Evolutionary conservation across 30 jellyfish, hydroid and myxozoan genomes (phyloP).

Genomic region (Chrysaora quinquecirrha): DNA sequence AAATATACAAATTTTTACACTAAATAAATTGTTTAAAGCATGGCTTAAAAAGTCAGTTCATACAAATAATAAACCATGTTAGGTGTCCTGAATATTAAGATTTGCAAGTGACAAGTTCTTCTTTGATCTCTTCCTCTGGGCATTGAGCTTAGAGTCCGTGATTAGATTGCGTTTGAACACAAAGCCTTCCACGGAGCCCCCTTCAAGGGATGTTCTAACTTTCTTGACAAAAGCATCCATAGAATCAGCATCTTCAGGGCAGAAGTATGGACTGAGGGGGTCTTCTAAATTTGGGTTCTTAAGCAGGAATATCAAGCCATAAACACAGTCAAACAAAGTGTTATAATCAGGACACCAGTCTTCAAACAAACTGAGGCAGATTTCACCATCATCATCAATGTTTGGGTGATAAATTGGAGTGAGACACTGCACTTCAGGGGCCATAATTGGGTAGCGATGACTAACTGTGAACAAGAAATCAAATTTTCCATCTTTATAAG

Average conservation of each 20-base stretch:
- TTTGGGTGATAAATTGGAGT: constrained; percentile 90
- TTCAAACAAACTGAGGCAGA: constrained; percentile 87
- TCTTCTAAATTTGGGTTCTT: constrained; percentile 91
- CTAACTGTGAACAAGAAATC: constrained; percentile 64
- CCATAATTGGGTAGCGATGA: constrained; percentile 65
- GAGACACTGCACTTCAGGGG: constrained; percentile 75
- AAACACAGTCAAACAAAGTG: constrained; percentile 70
- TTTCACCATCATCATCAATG: constrained; percentile 92
- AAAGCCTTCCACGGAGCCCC: constrained; percentile 83
- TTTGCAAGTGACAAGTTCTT: no score
- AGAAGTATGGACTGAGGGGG: constrained; percentile 90
- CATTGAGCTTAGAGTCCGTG: neutral
- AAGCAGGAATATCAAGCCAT: constrained; percentile 77
- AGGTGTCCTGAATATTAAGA: no score
- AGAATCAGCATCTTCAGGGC: constrained; percentile 87
- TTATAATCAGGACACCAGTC: constrained; percentile 81
- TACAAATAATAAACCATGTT: no score
- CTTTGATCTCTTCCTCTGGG: no score
- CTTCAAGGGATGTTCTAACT: constrained; percentile 77
- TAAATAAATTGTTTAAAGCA: no score
- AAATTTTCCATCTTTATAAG: constrained; percentile 77
- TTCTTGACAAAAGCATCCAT: constrained; percentile 62
- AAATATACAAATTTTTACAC: no score
- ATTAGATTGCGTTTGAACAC: constrained; percentile 48
- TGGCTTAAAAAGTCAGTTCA: no score